phyloP scores from a whole-genome alignment of 2,113 vertebrate genomes.

The Elaphurus davidianus region DNA sequence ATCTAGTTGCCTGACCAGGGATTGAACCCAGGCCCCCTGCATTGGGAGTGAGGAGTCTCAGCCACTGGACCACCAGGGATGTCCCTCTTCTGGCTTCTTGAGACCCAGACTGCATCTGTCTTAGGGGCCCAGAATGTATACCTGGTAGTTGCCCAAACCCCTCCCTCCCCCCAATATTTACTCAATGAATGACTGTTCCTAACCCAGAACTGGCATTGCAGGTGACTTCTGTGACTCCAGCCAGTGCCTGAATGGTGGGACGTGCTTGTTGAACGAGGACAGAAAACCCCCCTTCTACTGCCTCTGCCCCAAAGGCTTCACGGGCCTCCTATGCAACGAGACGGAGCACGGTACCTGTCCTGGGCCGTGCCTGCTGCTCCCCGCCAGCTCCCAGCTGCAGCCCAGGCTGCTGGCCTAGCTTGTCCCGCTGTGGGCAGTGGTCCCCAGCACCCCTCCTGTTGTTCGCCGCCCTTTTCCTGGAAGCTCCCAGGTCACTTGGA shows the following conservation, averaged over 20 bases:
- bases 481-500: not conserved
- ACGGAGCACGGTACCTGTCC: slow-evolving; percentile 87
- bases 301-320: slow-evolving; percentile 90
- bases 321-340: slow-evolving; percentile 90
- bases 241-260: slow-evolving; percentile 91
- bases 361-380: rapidly evolving
- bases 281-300: slow-evolving; percentile 87
- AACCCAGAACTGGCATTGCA: slow-evolving; percentile 65
- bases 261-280: slow-evolving; percentile 87
- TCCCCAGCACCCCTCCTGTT: not conserved
- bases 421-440: not conserved
- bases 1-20: not conserved
- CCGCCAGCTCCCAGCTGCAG: rapidly evolving
- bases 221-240: slow-evolving; percentile 91
- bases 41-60: not conserved
- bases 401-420: not conserved
- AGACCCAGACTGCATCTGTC: not conserved
- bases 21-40: not conserved
- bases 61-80: not conserved
- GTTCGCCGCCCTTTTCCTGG: not conserved
- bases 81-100: not conserved
- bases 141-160: not conserved
- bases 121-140: rapidly evolving
- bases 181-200: not conserved
- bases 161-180: not conserved